phyloP scores from a whole-genome alignment of 2,888 invertebrate species.

The Melanchra persicariae region DNA sequence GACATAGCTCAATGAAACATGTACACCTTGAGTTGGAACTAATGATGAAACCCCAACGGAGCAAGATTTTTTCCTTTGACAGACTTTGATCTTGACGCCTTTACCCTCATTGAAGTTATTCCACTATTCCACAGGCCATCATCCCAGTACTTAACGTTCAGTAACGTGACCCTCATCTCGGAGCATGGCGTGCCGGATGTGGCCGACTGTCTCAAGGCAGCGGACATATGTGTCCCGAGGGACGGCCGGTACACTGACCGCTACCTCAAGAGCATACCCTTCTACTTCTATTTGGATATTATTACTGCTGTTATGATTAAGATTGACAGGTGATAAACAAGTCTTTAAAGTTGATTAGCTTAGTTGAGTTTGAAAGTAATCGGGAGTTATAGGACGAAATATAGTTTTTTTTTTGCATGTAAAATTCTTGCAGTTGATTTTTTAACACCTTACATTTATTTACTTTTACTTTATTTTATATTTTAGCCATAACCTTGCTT shows the following conservation, averaged over 20 bases:
- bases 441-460: too few relatives aligned
- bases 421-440: too few relatives aligned
- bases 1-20: too few relatives aligned
- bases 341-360: neutral
- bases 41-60: too few relatives aligned
- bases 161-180: constrained; percentile 93
- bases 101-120: neutral
- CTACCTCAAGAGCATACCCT: constrained; percentile 90
- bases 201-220: constrained; percentile 81
- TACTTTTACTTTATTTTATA: too few relatives aligned
- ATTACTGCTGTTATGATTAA: constrained; percentile 90
- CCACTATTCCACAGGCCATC: constrained; percentile 75
- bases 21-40: too few relatives aligned
- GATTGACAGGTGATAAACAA: constrained; percentile 90
- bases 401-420: too few relatives aligned
- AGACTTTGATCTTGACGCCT: neutral
- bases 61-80: too few relatives aligned
- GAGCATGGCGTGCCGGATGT: constrained; percentile 91
- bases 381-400: too few relatives aligned
- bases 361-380: too few relatives aligned
- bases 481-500: too few relatives aligned
- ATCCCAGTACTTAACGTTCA: constrained; percentile 90
- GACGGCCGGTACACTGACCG: constrained; percentile 89
- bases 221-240: constrained; percentile 88
- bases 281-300: constrained; percentile 92